Percentiles rank a stretch among this genome's conserved stretches.
Conservation (phyloP, 2,113 vertebrate species). For the Passer domesticus region DNA sequence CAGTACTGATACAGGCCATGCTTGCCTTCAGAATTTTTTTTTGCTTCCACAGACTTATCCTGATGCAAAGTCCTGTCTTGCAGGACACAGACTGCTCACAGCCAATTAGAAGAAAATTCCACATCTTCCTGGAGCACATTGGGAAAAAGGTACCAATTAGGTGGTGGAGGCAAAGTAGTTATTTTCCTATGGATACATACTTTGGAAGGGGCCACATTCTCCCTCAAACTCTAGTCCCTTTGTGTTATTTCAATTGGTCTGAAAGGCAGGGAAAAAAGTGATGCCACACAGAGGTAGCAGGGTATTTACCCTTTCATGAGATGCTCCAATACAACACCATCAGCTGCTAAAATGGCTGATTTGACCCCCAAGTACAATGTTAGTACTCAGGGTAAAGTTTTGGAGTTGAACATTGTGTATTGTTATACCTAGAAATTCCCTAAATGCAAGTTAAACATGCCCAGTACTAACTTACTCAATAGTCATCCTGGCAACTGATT, state of each 20-base stretch:
- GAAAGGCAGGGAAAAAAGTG: neutral
- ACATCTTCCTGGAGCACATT: neutral
- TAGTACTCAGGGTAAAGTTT: slow-evolving; percentile 11
- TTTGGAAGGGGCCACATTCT: neutral
- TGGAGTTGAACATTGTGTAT: neutral
- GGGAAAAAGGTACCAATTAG: neutral
- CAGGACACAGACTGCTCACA: neutral
- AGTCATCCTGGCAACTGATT: slow-evolving; percentile 98
- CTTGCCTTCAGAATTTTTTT: slow-evolving; percentile 22
- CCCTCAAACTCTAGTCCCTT: neutral
- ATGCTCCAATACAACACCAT: neutral
- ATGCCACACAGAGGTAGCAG: neutral
- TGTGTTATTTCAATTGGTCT: neutral
- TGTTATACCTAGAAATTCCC: slow-evolving; percentile 15
- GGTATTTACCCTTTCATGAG: neutral
- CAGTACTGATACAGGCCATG: neutral
- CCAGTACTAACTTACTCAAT: slow-evolving; percentile 89
- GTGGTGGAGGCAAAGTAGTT: neutral
- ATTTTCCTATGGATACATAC: neutral
- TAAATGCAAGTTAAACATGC: slow-evolving; percentile 61
- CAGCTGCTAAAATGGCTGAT: neutral
- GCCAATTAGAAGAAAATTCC: slow-evolving; percentile 17
- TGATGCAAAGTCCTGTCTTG: neutral
- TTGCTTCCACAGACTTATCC: neutral
- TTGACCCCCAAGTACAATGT: neutral